Conservation (phyloP, 2,797 vertebrate species). For the Salmo trutta region DNA sequence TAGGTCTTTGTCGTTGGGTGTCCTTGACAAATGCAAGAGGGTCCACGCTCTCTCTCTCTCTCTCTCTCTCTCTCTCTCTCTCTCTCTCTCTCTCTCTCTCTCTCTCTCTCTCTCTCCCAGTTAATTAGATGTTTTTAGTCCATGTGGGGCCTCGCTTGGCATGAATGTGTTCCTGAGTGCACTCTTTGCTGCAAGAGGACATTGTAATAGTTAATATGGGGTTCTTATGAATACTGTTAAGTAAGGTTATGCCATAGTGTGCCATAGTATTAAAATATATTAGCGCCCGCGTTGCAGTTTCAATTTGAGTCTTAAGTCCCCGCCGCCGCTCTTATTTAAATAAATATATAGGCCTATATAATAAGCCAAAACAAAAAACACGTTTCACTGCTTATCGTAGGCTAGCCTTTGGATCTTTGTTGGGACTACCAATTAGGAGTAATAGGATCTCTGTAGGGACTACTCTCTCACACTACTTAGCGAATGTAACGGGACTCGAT, state of each 20-base stretch:
- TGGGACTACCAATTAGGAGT: too few species aligned
- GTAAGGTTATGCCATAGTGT: conserved; percentile 1
- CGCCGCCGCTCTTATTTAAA: neutral
- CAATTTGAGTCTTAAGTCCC: neutral
- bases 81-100: conserved; percentile 30
- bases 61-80: too few species aligned
- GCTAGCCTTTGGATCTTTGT: neutral
- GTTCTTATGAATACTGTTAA: conserved; percentile 23
- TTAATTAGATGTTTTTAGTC: conserved; percentile 69
- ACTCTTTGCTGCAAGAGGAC: conserved; percentile 69
- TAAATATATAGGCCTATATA: neutral
- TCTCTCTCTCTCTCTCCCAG: conserved; percentile 42
- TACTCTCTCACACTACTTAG: neutral
- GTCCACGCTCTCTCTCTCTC: conserved; percentile 43
- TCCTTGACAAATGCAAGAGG: conserved; percentile 67
- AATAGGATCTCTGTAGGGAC: neutral
- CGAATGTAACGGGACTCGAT: neutral
- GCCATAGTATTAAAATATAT: neutral
- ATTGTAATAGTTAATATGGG: conserved; percentile 56
- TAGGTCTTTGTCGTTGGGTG: conserved; percentile 63
- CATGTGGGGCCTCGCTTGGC: conserved; percentile 65
- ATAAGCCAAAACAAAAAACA: neutral
- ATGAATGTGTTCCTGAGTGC: conserved; percentile 70
- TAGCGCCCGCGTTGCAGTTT: neutral
- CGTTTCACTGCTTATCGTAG: neutral